phyloP scores from a whole-genome alignment of 1,140 invertebrate genomes.

The Vollenhovia emeryi region DNA sequence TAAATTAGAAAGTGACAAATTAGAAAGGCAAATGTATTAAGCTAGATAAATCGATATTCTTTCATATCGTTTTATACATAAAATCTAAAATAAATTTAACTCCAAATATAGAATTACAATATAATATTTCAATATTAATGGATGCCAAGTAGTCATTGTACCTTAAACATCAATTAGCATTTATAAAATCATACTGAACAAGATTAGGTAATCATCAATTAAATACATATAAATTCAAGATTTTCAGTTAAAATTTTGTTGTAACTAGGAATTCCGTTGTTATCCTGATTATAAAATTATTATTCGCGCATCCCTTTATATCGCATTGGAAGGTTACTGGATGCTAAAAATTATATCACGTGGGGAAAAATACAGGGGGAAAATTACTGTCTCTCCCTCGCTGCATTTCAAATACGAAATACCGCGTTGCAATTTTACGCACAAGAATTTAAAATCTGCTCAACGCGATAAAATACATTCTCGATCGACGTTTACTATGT shows the following conservation, averaged over 20 bases:
- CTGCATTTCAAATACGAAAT: neutral
- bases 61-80: neutral
- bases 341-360: neutral
- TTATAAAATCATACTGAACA: neutral
- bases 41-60: neutral
- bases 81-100: neutral
- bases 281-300: neutral
- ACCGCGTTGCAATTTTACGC: neutral
- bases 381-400: neutral
- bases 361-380: conserved; percentile 2
- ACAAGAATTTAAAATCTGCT: neutral
- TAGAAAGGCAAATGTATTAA: neutral
- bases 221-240: neutral
- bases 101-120: neutral
- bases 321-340: neutral
- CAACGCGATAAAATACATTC: conserved; percentile 15
- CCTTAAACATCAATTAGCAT: neutral
- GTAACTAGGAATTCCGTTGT: neutral
- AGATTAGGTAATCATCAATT: neutral
- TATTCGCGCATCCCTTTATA: neutral
- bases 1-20: neutral
- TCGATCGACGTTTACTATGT: conserved; percentile 20
- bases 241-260: neutral
- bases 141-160: neutral
- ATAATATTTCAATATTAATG: neutral